phyloP scores from a whole-genome alignment of 1,140 invertebrate species.

The Plodia interpunctella region DNA sequence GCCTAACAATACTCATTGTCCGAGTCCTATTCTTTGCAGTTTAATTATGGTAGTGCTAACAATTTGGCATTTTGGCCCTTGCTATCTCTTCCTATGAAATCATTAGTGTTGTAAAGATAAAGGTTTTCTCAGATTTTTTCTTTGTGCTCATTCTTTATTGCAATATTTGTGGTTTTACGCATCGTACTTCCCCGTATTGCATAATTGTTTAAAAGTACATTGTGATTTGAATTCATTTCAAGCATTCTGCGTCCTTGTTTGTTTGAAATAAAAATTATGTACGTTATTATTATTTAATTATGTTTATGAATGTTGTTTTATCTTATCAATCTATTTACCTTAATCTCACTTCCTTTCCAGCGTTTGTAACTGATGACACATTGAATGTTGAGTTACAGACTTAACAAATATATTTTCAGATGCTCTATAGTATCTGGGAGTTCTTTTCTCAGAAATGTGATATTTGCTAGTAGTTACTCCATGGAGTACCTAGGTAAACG shows the following conservation, averaged over 20 bases:
- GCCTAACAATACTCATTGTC: constrained; percentile 26
- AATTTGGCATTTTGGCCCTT: not conserved
- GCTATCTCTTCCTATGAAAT: not conserved
- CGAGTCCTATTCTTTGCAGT: constrained; percentile 11
- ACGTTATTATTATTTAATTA: not conserved
- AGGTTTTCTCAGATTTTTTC: not conserved
- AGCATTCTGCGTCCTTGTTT: not conserved
- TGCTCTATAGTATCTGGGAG: no score
- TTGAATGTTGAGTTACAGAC: not conserved
- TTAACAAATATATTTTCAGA: no score
- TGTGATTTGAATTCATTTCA: no score
- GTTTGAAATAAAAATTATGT: not conserved
- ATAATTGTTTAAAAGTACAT: no score
- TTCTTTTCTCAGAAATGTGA: no score
- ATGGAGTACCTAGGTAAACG: no score
- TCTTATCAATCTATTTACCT: constrained; percentile 3
- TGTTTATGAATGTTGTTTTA: not conserved
- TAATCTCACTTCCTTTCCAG: not conserved
- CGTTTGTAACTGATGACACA: not conserved
- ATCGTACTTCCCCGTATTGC: no score
- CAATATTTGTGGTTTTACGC: no score
- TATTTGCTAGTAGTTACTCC: no score
- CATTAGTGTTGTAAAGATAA: not conserved
- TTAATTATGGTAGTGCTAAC: not conserved
- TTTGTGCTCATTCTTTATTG: no score